A percentile compares a stretch with the other conserved stretches of the same genome.
Conservation (phyloP, 2,888 invertebrate genomes). For the Drosophila recens region DNA sequence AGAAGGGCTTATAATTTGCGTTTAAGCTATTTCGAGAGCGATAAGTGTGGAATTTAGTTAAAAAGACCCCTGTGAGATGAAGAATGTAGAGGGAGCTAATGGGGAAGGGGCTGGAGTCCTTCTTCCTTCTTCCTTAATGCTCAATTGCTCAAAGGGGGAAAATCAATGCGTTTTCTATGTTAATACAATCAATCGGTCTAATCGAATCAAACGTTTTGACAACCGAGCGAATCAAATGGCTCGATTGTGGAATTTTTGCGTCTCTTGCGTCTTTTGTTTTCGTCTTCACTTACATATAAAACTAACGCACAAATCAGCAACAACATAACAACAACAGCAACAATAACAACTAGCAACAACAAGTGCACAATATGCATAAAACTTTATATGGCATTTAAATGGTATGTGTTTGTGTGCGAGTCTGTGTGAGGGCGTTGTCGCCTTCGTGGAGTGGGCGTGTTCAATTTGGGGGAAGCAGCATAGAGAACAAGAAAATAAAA, state of each 20-base stretch:
- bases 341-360: constrained; percentile 46
- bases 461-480: constrained; percentile 7
- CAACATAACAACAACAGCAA: constrained; percentile 19
- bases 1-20: constrained; percentile 30
- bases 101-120: background rate
- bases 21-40: constrained; percentile 19
- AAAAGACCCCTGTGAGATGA: constrained; percentile 1
- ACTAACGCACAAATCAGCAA: constrained; percentile 44
- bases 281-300: constrained; percentile 48
- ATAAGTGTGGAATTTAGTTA: constrained; percentile 16
- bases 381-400: constrained; percentile 79
- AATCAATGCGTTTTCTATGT: constrained; percentile 75
- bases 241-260: constrained; percentile 36
- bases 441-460: constrained; percentile 30
- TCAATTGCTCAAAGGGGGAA: constrained; percentile 52
- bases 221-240: constrained; percentile 67
- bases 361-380: constrained; percentile 75
- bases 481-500: background rate
- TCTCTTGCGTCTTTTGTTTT: constrained; percentile 14
- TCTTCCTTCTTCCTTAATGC: constrained; percentile 22
- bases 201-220: constrained; percentile 78
- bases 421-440: background rate
- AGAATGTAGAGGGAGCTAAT: background rate
- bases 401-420: constrained; percentile 37
- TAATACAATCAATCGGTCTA: constrained; percentile 79